Evolutionary conservation across 2,888 invertebrate genomes (phyloP), one percentile per base, ranked within the genome.

Genomic region (Lysandra coridon): DNA sequence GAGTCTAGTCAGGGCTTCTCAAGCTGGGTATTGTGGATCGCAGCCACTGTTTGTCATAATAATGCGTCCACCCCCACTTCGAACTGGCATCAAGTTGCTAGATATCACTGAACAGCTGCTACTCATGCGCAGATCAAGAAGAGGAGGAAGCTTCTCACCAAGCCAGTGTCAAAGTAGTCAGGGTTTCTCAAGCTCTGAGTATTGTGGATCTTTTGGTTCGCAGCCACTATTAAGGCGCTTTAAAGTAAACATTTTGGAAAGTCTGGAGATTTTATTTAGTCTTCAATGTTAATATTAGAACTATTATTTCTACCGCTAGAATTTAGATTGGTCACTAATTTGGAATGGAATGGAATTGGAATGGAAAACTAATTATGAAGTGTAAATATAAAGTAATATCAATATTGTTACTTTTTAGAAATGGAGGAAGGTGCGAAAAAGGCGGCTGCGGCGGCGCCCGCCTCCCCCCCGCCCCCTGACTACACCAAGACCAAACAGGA

Each of bases 61-160:
- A 7, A 33, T 33, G 33, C 33, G 33, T 33, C 33, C 2, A 2
- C 33, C 33, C 95, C 78, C 96, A 95, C 79, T 96, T 96, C 94
- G 99, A 89, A 97, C 98, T 79, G 99, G 99, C 80, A 98, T 99
- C 84, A 99, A 99, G 93, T 94, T 99, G 77, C 94, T 99, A 64
- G 99, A 99, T 89, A 98, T 99, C 85, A 97, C 97, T 4, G 99
- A 99, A 87, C 98, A 98, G 87, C 99, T 99, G 33, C 0, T 98
- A 98, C 95, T 3, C 94, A 93, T 37, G 93, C 93, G 30, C 93
- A 93, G 88, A 99, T 99, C 89, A 97, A 98, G 90, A 96, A 98
- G 84, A 2, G 37, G 0, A 37, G 12, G 37, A 2, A 4, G 33
- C 49, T 60, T 60, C 5, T n/a, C 60, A 14, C 23, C 23, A 23